phyloP scores from a whole-genome alignment of 2,888 invertebrate species.

The Spicauda simplicius region DNA sequence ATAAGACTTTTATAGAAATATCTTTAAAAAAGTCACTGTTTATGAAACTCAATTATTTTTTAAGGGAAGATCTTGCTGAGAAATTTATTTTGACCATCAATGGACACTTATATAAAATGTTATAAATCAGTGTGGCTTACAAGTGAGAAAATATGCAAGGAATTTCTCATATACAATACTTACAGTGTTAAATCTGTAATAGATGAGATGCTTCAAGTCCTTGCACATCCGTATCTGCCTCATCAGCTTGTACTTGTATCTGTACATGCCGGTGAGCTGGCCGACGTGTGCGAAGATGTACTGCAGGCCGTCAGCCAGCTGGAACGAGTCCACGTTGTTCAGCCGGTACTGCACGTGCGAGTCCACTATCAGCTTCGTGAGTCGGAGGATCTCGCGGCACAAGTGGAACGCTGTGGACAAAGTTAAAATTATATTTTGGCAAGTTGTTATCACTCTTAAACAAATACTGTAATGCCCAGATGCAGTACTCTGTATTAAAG shows the following conservation, averaged over 20 bases:
- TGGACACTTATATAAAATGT: no score
- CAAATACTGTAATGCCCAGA: no score
- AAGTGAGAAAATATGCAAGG: no score
- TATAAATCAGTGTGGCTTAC: no score
- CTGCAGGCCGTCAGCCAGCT: constrained; percentile 98
- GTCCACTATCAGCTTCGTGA: constrained; percentile 99
- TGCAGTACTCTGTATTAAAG: no score
- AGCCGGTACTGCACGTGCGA: constrained; percentile 99
- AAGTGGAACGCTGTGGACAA: constrained; percentile 95
- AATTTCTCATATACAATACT: constrained; percentile 59
- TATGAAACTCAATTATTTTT: no score
- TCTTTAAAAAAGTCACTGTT: no score
- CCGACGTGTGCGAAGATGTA: constrained; percentile 99
- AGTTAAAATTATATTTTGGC: neutral
- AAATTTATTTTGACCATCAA: no score
- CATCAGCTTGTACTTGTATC: constrained; percentile 99
- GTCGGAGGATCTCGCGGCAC: constrained; percentile 98
- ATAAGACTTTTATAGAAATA: no score
- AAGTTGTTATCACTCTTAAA: neutral
- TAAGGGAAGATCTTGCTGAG: no score
- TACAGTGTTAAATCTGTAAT: constrained; percentile 99
- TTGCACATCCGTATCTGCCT: constrained; percentile 99
- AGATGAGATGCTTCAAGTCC: constrained; percentile 99
- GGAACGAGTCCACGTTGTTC: constrained; percentile 99
- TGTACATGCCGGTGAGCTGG: constrained; percentile 99